Evolutionary conservation across 2,888 invertebrate genomes (phyloP), one percentile per base, ranked within the genome.

Genomic region (Clistopyga incitator): DNA sequence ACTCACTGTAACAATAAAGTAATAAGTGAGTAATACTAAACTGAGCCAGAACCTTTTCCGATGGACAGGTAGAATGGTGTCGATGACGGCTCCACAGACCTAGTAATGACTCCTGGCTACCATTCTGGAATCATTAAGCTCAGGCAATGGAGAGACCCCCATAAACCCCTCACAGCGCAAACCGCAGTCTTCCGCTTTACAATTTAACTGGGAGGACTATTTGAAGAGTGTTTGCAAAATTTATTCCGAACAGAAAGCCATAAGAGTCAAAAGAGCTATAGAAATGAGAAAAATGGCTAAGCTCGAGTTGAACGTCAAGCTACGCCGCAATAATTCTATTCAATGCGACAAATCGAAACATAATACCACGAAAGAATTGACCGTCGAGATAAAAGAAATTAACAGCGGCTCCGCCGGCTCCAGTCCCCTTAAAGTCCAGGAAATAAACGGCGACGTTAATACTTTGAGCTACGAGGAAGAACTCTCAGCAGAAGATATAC

Each of bases 211-310:
- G n/a, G 96, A 97, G 82, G 94, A 94, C 71, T 98, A 98, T 92
- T 94, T 98, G 84, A 98, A 97, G 93, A 95, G 95, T 82, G 97
- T 98, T 0, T 97, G 98, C 87, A 97, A 97, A 91, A 96, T 98
- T 81, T 98, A 98, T 92, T 96, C 97, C 77, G 97, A 98, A 92
- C 96, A 98, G 86, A 97, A 97, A 93, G 98, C 98, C 1, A 95
- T 98, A 79, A 94, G 98, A 83, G 97, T 98, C 0, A 98, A 98
- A 92, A 94, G 97, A 89, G 96, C 97, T 1, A 94, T 98, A 45
- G 98, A 98, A 90, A 95, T 96, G 71, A 96, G 97, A 89, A 97
- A 97, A 91, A 94, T 98, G 88, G 95, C 97, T 0, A 96, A 96
- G 86, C 91, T 97, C 75, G 96, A 96, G 87, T 90, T 87, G 11